Evolutionary conservation across 2,888 invertebrate species (phyloP), one percentile per base, ranked within the genome.

Genomic region (Netelia fuscicornis): DNA sequence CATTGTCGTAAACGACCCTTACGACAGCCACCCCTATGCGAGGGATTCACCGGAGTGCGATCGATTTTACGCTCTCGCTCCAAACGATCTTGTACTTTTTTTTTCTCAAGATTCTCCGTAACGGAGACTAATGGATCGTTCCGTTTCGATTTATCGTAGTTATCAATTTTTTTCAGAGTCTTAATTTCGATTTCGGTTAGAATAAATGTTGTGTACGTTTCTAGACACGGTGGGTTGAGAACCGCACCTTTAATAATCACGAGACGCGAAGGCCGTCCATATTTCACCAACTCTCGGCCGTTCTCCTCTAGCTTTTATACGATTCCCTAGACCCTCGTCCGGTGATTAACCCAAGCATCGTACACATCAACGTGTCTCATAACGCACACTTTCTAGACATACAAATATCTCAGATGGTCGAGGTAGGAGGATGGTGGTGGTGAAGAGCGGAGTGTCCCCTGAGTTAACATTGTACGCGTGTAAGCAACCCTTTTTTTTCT

Each of bases 271-370:
- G 48, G 10, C 11, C 11, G 48, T 48, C 48, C 13, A 13, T 48
- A 13, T 10, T 10, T 13, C 48, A 48, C 13, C 48, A 48, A 48
- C 48, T 48, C 48, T 62, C 25, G 30, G 37, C 42, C 65, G 42
- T 65, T 75, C 71, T 37, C 76, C 60, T 81, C 70, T 37, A 6
- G 23, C 54, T 58, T 58, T 48, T 48, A 48, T 58, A 76, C 76
- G 71, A 70, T 81, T 81, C 81, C 81, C 84, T 65, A 75, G 81
- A 68, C 70, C 74, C 84, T 84, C 84, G 74, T 84, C 81, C 81
- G 48, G 54, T 56, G 81, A 68, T 84, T 77, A 84, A 77, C 81
- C 58, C 81, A 42, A 81, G 81, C 68, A 67, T 68, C 48, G 44
- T 44, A 6, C 37, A 13, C 5, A 64, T 48, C 52, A 42, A 68